phyloP scores from a whole-genome alignment of 2,888 invertebrate species.

The Synergus umbraculus region DNA sequence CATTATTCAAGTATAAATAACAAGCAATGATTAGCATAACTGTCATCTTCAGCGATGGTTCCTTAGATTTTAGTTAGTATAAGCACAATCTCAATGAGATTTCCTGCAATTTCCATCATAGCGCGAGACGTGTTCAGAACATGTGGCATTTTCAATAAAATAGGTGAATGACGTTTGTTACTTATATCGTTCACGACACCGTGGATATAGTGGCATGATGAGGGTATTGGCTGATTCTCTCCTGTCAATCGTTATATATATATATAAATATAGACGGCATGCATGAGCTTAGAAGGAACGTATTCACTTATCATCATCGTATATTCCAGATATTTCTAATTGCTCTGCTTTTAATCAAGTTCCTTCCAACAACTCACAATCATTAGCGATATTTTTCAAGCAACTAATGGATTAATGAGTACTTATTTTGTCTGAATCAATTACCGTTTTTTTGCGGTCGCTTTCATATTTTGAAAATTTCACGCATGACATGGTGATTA shows the following conservation, averaged over 20 bases:
- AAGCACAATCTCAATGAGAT: neutral
- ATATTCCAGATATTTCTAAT: conserved; percentile 3
- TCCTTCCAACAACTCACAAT: conserved; percentile 18
- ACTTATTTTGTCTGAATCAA: neutral
- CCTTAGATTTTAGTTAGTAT: neutral
- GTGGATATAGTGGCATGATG: neutral
- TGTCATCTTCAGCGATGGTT: conserved; percentile 19
- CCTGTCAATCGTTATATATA: conserved; percentile 15
- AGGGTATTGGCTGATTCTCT: conserved; percentile 10
- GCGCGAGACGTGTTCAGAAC: neutral
- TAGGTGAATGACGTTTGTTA: neutral
- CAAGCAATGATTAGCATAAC: conserved; percentile 33
- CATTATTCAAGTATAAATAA: conserved; percentile 14
- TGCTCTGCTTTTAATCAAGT: conserved; percentile 31
- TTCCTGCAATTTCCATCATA: conserved; percentile 17
- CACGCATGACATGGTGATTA: conserved; percentile 17
- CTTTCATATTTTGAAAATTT: neutral
- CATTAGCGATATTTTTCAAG: conserved; percentile 14
- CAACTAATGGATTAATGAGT: conserved; percentile 3
- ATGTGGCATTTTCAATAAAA: neutral
- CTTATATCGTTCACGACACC: conserved; percentile 5
- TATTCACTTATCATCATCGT: conserved; percentile 24
- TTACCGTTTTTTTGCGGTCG: neutral
- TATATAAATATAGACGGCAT: neutral
- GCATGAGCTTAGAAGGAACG: neutral